Percentiles rank a stretch among this genome's conserved stretches.
Conservation (phyloP, 2,888 invertebrate species). For the Patella pellucida region DNA sequence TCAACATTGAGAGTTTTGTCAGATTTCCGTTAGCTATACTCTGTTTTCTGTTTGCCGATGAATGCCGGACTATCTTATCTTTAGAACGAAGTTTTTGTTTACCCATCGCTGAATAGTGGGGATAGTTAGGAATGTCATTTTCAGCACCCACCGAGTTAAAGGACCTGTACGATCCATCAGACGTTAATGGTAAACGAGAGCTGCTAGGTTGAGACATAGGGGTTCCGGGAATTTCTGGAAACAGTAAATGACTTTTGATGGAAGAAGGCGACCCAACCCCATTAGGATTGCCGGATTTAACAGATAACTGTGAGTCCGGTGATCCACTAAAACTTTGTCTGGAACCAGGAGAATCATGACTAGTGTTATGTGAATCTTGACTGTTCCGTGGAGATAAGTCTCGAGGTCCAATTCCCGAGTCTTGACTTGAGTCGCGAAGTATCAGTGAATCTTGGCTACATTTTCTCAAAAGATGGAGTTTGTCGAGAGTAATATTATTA, state of each 20-base stretch:
- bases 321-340: neutral
- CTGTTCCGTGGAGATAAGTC: neutral
- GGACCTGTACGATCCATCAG: conserved; percentile 32
- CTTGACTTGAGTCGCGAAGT: neutral
- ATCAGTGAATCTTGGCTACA: neutral
- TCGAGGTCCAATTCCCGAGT: neutral
- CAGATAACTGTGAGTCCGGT: neutral
- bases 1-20: conserved; percentile 14
- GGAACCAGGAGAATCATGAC: neutral
- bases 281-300: neutral
- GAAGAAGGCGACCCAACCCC: neutral
- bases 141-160: conserved; percentile 22
- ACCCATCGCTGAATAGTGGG: neutral
- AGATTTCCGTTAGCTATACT: conserved; percentile 25
- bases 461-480: neutral
- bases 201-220: conserved; percentile 19
- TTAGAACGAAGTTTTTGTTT: neutral
- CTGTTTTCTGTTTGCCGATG: conserved; percentile 26
- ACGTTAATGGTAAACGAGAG: conserved; percentile 25
- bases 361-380: neutral
- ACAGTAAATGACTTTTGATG: neutral
- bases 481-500: neutral
- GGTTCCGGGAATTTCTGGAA: conserved; percentile 1
- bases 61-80: conserved; percentile 19
- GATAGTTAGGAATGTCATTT: conserved; percentile 6